phyloP scores from a whole-genome alignment of 2,797 vertebrate species.

The Kryptolebias ocellatus region DNA sequence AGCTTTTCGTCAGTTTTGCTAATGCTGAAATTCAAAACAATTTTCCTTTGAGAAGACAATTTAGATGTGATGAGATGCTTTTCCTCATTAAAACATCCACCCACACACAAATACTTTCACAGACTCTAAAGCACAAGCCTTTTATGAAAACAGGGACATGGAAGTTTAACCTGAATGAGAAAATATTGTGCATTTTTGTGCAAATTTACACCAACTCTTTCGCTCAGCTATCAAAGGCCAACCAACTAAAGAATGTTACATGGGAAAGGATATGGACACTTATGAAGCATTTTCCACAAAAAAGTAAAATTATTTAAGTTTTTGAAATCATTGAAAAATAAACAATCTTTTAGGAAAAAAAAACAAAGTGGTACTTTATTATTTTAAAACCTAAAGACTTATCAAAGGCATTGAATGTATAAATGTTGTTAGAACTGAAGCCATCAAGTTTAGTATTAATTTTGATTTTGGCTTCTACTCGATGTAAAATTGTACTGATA shows the following conservation, averaged over 20 bases:
- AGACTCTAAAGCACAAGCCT: slow-evolving; percentile 8
- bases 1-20: slow-evolving; percentile 87
- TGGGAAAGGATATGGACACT: background rate
- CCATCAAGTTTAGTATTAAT: too few species aligned
- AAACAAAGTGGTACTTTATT: too few species aligned
- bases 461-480: too few species aligned
- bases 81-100: slow-evolving; percentile 12
- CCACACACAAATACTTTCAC: slow-evolving; percentile 14
- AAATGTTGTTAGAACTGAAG: too few species aligned
- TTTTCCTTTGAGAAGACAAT: slow-evolving; percentile 89
- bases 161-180: background rate
- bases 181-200: background rate
- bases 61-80: slow-evolving; percentile 50
- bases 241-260: background rate
- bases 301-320: background rate
- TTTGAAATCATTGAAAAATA: background rate
- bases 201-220: slow-evolving; percentile 8
- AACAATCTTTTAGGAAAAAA: background rate
- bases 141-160: background rate
- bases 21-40: slow-evolving; percentile 85
- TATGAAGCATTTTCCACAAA: background rate
- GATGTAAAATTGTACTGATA: too few species aligned
- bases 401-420: too few species aligned
- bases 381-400: too few species aligned
- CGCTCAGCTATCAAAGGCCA: background rate